These are phyloP conservation scores for Apostichopus californicus DNA, from an alignment of 35 echinoderm and acorn worm genomes.

Conservation along the genomic window DNA sequence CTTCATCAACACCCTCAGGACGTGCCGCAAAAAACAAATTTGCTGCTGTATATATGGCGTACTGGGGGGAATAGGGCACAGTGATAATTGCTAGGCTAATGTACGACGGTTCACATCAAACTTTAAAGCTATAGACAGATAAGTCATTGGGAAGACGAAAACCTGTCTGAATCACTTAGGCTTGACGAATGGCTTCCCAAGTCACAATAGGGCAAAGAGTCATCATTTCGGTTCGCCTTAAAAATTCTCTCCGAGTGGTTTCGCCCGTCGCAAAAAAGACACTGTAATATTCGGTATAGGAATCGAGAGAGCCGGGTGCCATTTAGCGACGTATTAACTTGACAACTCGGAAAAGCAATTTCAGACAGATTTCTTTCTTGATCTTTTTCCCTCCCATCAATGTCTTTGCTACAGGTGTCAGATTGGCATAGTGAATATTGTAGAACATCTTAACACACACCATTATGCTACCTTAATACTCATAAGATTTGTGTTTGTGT, in stretches of 20 bases:
- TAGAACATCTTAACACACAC: too few relatives aligned
- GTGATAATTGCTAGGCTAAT: conserved; percentile 48
- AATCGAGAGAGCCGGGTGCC: too few relatives aligned
- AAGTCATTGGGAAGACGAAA: not conserved
- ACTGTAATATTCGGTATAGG: not conserved
- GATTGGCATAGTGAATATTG: too few relatives aligned
- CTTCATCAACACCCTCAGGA: conserved; percentile 45
- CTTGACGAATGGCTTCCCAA: not conserved
- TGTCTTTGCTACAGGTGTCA: too few relatives aligned
- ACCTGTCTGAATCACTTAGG: not conserved
- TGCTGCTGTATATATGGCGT: conserved; percentile 22
- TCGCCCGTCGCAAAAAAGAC: not conserved
- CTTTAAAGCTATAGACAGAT: conserved; percentile 30
- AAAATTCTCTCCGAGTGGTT: not conserved
- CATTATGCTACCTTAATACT: too few relatives aligned
- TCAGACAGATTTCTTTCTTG: too few relatives aligned
- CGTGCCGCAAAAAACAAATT: conserved; percentile 43
- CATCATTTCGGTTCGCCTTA: not conserved
- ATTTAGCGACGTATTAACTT: too few relatives aligned
- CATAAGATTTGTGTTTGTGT: too few relatives aligned
- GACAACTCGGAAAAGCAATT: not conserved
- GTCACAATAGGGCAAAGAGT: not conserved
- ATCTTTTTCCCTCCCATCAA: too few relatives aligned
- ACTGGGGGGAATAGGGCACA: conserved; percentile 34
- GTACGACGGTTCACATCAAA: conserved; percentile 5